Conservation (phyloP, 2,797 vertebrate genomes). For the Cirrhinus molitorella region DNA sequence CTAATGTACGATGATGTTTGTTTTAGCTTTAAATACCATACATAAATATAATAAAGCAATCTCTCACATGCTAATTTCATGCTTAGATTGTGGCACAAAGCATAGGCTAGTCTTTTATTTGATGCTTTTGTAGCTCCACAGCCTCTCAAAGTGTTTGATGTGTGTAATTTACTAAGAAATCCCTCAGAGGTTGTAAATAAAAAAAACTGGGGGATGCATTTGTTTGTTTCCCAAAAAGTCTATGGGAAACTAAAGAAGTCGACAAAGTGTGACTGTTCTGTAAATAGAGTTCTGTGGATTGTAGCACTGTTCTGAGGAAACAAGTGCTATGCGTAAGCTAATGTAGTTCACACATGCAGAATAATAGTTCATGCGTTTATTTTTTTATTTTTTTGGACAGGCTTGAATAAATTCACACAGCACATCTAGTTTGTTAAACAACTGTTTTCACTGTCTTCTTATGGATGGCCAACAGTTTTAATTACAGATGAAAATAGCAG, state of each 20-base stretch:
- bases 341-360: background rate
- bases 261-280: background rate
- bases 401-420: background rate
- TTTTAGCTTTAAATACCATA: background rate
- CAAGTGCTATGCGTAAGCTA: background rate
- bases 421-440: slow-evolving; percentile 23
- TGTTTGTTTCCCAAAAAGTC: background rate
- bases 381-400: background rate
- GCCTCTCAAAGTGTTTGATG: slow-evolving; percentile 44
- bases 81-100: background rate
- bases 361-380: background rate
- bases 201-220: background rate
- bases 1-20: background rate
- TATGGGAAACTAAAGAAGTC: background rate
- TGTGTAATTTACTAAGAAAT: background rate
- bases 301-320: background rate
- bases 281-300: background rate
- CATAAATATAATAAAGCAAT: slow-evolving; percentile 8
- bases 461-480: slow-evolving; percentile 8
- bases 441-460: background rate
- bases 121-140: slow-evolving; percentile 28
- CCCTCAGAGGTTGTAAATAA: background rate
- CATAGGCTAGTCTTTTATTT: background rate
- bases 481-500: slow-evolving; percentile 20
- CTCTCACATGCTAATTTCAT: background rate